Evolutionary conservation across 2,797 vertebrate genomes (phyloP).

Genomic region (Eulemur mongoz): DNA sequence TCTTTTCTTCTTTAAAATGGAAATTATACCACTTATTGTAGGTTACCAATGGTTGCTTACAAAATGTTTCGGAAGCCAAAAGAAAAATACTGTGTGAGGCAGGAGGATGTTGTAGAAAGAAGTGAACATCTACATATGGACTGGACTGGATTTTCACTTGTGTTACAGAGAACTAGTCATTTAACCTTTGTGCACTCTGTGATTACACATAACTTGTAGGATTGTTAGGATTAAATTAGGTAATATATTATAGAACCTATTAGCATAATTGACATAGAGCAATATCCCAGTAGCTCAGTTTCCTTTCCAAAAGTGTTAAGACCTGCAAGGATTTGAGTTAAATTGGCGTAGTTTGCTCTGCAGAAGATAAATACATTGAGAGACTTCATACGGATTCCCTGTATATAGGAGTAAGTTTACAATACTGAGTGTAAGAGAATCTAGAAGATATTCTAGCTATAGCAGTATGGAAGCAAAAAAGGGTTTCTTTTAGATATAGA

Average conservation of each 20-base stretch:
- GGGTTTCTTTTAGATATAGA: not conserved
- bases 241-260: not conserved
- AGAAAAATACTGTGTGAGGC: not conserved
- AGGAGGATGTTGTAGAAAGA: not conserved
- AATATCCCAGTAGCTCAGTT: not conserved
- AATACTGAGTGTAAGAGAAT: not conserved
- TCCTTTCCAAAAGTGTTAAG: constrained; percentile 32
- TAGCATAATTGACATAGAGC: not conserved
- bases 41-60: not conserved
- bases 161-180: not conserved
- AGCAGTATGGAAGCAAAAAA: not conserved
- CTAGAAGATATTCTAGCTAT: not conserved
- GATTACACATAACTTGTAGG: not conserved
- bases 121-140: not conserved
- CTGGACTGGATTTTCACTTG: not conserved
- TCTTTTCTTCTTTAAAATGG: constrained; percentile 9
- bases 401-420: not conserved
- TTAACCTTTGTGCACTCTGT: not conserved
- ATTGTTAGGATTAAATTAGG: constrained; percentile 17
- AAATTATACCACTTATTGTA: not conserved
- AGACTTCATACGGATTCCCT: not conserved
- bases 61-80: not conserved
- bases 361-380: not conserved
- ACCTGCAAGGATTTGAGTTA: not conserved
- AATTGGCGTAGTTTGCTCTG: not conserved